Percentiles rank a stretch among this genome's conserved stretches.
Conservation (phyloP, 2,113 vertebrate species). For the Zapus hudsonius region DNA sequence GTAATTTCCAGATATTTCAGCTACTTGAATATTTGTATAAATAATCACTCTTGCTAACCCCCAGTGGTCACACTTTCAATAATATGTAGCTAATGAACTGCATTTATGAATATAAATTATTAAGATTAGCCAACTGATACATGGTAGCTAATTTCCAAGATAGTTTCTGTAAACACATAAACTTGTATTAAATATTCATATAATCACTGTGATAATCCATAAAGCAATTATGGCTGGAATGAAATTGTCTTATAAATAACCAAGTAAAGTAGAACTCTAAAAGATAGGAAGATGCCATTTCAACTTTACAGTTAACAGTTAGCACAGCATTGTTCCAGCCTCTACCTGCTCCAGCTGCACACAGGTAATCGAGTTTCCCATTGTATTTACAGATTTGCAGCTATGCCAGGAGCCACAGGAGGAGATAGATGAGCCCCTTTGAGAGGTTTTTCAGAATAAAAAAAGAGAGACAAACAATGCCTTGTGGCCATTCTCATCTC, state of each 20-base stretch:
- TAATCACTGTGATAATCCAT: conserved; percentile 60
- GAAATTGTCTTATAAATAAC: conserved; percentile 62
- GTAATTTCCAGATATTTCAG: conserved; percentile 4
- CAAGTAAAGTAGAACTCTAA: conserved; percentile 20
- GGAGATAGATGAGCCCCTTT: not conserved
- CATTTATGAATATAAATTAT: conserved; percentile 64
- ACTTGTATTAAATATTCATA: conserved; percentile 75
- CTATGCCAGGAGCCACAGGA: not conserved
- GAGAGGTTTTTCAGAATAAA: not conserved
- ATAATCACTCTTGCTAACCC: conserved; percentile 22
- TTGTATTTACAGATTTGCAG: not conserved
- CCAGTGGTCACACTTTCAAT: conserved; percentile 11
- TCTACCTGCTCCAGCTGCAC: too few species aligned
- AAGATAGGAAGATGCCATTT: not conserved
- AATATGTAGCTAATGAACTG: conserved; percentile 26
- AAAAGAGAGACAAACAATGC: not conserved
- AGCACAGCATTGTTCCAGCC: not conserved
- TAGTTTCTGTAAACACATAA: conserved; percentile 61
- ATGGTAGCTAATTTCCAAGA: conserved; percentile 68
- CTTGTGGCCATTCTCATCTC: not conserved
- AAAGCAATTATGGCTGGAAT: conserved; percentile 70
- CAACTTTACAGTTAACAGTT: conserved; percentile 12
- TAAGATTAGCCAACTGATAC: conserved; percentile 52
- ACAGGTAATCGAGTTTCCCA: not conserved
- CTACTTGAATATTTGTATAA: conserved; percentile 26